These are phyloP conservation scores for Chirona hameri DNA, from an alignment of 2,888 invertebrate genomes.

Conservation along the genomic window DNA sequence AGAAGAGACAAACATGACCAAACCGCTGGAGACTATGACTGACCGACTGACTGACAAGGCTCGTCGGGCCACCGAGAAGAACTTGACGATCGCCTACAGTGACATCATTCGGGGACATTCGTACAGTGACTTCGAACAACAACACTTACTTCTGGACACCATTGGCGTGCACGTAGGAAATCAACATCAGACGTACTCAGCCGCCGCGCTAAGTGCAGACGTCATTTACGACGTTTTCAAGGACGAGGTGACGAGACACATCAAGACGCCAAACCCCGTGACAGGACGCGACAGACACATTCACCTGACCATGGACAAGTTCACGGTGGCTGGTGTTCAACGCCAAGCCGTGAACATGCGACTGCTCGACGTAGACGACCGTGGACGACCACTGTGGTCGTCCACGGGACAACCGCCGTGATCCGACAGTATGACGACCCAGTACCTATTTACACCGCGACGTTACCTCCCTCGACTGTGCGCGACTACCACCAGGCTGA, in stretches of 20 bases:
- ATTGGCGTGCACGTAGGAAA: not conserved
- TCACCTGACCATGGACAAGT: not conserved
- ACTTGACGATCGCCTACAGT: no score
- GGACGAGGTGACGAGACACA: not conserved
- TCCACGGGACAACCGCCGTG: not conserved
- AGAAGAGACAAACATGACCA: no score
- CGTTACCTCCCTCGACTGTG: not conserved
- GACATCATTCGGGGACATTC: no score
- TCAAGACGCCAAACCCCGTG: not conserved
- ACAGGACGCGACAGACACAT: not conserved
- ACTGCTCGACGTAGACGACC: no score
- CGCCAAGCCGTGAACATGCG: not conserved
- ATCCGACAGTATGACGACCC: not conserved
- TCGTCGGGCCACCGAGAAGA: no score
- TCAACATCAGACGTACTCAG: no score
- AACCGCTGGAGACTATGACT: no score
- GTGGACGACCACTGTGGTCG: not conserved
- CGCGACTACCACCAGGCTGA: not conserved
- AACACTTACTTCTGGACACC: not conserved
- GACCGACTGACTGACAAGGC: no score
- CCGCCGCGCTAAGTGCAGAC: no score
- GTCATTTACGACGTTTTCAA: no score
- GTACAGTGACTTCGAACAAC: no score
- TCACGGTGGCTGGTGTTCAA: not conserved
- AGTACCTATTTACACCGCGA: not conserved